These are phyloP conservation scores for Autographa pulchrina DNA, from an alignment of 2,888 invertebrate genomes.

Conservation along the genomic window DNA sequence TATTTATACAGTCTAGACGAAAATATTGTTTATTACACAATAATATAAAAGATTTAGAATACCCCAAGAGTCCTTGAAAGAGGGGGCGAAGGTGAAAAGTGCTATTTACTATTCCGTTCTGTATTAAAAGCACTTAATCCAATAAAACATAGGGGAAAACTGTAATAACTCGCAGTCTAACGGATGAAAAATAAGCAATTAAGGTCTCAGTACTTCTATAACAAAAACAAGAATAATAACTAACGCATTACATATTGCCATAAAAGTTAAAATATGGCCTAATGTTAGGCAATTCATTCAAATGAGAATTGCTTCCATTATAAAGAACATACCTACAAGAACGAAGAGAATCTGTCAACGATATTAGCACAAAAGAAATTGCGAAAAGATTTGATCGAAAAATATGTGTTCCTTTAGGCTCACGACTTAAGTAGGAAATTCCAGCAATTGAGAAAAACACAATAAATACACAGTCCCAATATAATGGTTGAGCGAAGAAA, in stretches of 20 bases:
- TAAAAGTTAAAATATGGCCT: slow-evolving; percentile 44
- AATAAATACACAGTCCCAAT: not conserved
- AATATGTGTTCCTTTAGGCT: slow-evolving; percentile 19
- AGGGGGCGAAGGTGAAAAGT: slow-evolving; percentile 71
- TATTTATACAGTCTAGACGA: slow-evolving; percentile 73
- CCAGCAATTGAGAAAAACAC: slow-evolving; percentile 3
- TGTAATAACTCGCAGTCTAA: slow-evolving; percentile 60
- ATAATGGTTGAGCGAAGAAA: not conserved
- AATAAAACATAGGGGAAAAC: slow-evolving; percentile 63
- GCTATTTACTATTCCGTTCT: slow-evolving; percentile 62
- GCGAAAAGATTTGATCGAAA: not conserved
- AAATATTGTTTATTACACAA: slow-evolving; percentile 70
- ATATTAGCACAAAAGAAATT: slow-evolving; percentile 19
- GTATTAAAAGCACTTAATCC: slow-evolving; percentile 63
- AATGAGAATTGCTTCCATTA: slow-evolving; percentile 38
- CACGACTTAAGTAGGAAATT: not conserved
- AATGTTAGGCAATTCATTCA: slow-evolving; percentile 27
- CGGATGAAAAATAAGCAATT: slow-evolving; percentile 65
- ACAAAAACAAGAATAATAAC: slow-evolving; percentile 30
- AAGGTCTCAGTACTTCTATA: slow-evolving; percentile 38
- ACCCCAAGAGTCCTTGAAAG: slow-evolving; percentile 61
- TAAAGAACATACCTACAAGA: slow-evolving; percentile 12
- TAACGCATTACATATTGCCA: slow-evolving; percentile 35
- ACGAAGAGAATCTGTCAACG: slow-evolving; percentile 15
- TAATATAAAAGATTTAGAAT: slow-evolving; percentile 67